Base-by-base conservation (phyloP, 2,888 invertebrate genomes). In the Papilio gigon region DNA sequence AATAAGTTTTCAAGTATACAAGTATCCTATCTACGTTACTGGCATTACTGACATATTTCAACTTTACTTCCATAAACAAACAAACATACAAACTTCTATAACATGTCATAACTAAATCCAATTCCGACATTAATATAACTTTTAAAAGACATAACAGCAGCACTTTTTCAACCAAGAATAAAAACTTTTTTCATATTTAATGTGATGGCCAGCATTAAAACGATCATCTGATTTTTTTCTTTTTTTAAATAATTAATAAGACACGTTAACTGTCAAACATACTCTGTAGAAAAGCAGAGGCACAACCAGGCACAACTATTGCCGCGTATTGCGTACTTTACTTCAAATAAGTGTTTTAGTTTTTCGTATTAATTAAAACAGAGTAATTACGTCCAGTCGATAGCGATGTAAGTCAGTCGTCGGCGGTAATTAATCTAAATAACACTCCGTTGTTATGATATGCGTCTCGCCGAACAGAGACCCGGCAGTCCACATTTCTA, bases 1-100 rank as follows among this genome's bases (percentile, higher is more conserved):
- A 27, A 53, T 47, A 65, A 69, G 65, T 69, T 69, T 69, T 53
- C 65, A 63, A 69, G 61, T 67, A 62, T 56, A 44, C 44, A 9
- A 30, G 17, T 27, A 27, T 17, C 20, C 27, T 6, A 6, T 17
- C 50, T 30, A 35, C 11, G 50, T 50, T 22, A 42, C 17, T 40
- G 27, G 20, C 47, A 8, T n/a, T 42, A 4, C 22, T 3, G 22
- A 47, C 33, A n/a, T 44, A 25, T 20, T 25, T n/a, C 61, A 61
- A 27, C 20, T 12, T 44, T 42, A 22, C 12, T 37, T 25, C 22
- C 6, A 37, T 11, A 47, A n/a, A n/a, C n/a, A n/a, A n/a, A n/a
- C n/a, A n/a, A n/a, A n/a, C n/a, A n/a, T n/a, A n/a, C n/a, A n/a
- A n/a, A n/a, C n/a, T n/a, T n/a, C n/a, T n/a, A n/a, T n/a, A n/a